Evolutionary conservation across 2,113 vertebrate species (phyloP), one percentile per base, ranked within the genome.

Genomic region (Balaeniceps rex): DNA sequence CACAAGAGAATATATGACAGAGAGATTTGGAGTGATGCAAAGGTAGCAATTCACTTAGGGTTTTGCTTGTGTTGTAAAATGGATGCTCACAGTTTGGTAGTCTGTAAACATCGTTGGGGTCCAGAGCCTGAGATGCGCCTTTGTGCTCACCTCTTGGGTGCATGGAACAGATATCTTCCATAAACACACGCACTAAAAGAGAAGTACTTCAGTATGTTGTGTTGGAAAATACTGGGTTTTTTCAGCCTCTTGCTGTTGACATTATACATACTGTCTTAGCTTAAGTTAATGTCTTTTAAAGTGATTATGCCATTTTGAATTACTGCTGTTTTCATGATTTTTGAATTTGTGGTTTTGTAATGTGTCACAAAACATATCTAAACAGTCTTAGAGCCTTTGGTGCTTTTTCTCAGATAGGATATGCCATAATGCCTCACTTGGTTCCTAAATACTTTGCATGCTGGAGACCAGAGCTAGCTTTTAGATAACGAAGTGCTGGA

Each of bases 271-370:
- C 19, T 87, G 18, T 47, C 40, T 91, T 85, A 69, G 15, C 23
- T 88, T 70, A 63, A 47, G 33, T 44, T 93, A 83, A 47, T 61
- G 40, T 49, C 76, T 93, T 96, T 89, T 61, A 69, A 90, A 95
- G 63, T 38, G 72, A 78, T 63, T 29, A 61, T 87, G 47, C 58
- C 31, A 70, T 61, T 94, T 97, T 51, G 44, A 96, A 91, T 97
- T 87, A 82, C 31, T 54, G 29, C 40, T 64, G 19, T 90, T 92
- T 94, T 68, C 38, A 57, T 91, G 0, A 40, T 54, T 88, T 65
- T 81, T 91, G 81, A 75, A 34, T 57, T 72, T 82, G n/a, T 90
- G 83, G 49, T 23, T 96, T 94, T 96, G 33, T 80, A 83, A 81
- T 75, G 34, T 88, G 87, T 76, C 58, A 58, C 68, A 92, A 92